A percentile compares a stretch with the other conserved stretches of the same genome.
Evolutionary conservation across 1,140 invertebrate species (phyloP).

Genomic region (Zaprionus kolodkinae): DNA sequence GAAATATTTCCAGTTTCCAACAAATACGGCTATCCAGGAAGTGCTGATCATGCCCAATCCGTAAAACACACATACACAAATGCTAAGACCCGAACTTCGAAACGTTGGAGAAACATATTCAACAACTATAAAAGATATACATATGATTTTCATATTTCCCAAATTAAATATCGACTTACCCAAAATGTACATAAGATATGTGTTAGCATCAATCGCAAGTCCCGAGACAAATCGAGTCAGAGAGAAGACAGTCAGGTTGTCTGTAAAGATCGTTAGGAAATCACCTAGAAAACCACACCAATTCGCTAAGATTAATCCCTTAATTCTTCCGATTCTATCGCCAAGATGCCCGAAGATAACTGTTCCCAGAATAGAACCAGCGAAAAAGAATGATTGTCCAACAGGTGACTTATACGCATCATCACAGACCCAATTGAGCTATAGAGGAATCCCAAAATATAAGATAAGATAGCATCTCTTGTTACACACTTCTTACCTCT

Average conservation of each 20-base stretch:
- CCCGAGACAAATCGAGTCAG: conserved; percentile 86
- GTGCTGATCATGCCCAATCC: conserved; percentile 85
- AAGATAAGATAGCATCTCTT: too few relatives aligned
- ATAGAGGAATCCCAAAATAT: neutral
- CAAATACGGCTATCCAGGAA: conserved; percentile 85
- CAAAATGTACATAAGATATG: conserved; percentile 87
- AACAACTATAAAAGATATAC: conserved; percentile 77
- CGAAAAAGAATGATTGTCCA: conserved; percentile 86
- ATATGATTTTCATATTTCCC: too few relatives aligned
- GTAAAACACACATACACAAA: conserved; percentile 85
- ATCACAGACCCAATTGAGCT: conserved; percentile 87
- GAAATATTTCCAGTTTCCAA: conserved; percentile 85
- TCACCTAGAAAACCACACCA: conserved; percentile 85
- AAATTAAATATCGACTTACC: conserved; percentile 74
- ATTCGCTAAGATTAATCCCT: conserved; percentile 85
- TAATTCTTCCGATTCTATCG: conserved; percentile 86
- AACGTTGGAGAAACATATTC: conserved; percentile 86
- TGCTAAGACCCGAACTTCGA: conserved; percentile 86
- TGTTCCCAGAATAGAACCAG: conserved; percentile 86
- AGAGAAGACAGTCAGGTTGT: conserved; percentile 83
- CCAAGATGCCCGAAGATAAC: conserved; percentile 86
- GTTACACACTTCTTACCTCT: conserved; percentile 80
- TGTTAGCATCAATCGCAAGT: conserved; percentile 86
- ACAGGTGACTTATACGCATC: conserved; percentile 85
- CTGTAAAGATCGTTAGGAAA: conserved; percentile 85